These are phyloP conservation scores for Melitaea cinxia DNA, from an alignment of 1,140 invertebrate genomes.

Conservation along the genomic window DNA sequence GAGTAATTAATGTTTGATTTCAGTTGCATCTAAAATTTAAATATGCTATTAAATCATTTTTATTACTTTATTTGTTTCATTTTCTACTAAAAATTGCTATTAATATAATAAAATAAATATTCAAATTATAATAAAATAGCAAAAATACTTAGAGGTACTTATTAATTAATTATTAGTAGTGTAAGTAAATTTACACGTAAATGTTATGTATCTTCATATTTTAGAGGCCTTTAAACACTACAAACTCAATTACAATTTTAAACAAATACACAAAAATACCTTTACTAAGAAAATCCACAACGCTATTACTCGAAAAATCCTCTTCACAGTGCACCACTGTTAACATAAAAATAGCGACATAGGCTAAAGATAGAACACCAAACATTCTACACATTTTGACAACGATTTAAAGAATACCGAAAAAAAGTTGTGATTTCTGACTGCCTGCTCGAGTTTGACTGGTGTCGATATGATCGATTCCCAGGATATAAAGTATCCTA, in stretches of 20 bases:
- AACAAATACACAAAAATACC: conserved; percentile 44
- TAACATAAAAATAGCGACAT: conserved; percentile 60
- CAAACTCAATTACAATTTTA: background rate
- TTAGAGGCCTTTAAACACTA: too few species aligned
- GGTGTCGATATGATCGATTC: conserved; percentile 60
- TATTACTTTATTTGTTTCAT: too few species aligned
- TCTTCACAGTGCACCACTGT: conserved; percentile 62
- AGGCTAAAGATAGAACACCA: conserved; percentile 58
- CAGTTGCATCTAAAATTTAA: too few species aligned
- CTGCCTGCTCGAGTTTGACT: conserved; percentile 62
- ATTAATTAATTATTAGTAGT: too few species aligned
- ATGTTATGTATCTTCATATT: too few species aligned
- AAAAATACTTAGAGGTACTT: too few species aligned
- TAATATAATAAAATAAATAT: too few species aligned
- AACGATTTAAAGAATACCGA: conserved; percentile 15
- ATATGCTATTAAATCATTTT: too few species aligned
- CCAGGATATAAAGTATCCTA: conserved; percentile 78
- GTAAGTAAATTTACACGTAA: too few species aligned
- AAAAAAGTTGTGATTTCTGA: conserved; percentile 51
- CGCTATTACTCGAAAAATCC: conserved; percentile 35
- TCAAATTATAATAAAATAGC: too few species aligned
- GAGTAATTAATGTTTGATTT: too few species aligned
- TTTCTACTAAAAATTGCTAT: too few species aligned
- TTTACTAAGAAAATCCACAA: conserved; percentile 56
- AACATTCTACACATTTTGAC: conserved; percentile 70